Conservation (phyloP, 2,113 vertebrate species). For the Anarrhichthys ocellatus region DNA sequence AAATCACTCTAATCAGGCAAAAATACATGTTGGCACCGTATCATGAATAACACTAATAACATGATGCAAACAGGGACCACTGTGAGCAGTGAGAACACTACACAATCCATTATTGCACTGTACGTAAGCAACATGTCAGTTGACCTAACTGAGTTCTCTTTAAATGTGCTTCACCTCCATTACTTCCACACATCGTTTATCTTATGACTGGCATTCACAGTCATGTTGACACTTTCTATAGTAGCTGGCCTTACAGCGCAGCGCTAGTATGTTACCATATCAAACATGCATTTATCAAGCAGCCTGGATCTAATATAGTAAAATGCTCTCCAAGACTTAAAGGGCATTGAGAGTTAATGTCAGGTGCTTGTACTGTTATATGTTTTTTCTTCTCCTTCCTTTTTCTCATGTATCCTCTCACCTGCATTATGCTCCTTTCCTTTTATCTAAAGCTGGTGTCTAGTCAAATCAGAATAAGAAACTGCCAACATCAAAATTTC, state of each 20-base stretch:
- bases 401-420: not conserved
- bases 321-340: constrained; percentile 1
- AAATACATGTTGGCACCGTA: not conserved
- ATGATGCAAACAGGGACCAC: not conserved
- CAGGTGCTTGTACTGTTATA: not conserved
- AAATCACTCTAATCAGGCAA: not conserved
- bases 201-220: constrained; percentile 4
- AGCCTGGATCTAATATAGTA: constrained; percentile 1
- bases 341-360: constrained; percentile 29
- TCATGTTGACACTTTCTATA: constrained; percentile 9
- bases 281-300: constrained; percentile 20
- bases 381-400: not conserved
- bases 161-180: not conserved
- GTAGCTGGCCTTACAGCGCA: not conserved
- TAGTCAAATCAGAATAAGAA: constrained; percentile 7
- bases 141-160: not conserved
- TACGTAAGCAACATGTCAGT: not conserved
- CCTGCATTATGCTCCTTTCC: not conserved
- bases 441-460: not conserved
- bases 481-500: not conserved
- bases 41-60: not conserved
- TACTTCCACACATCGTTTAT: not conserved
- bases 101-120: not conserved
- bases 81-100: not conserved
- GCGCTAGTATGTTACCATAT: not conserved